phyloP scores from a whole-genome alignment of 2,797 vertebrate species.

The Sebastes reedi region DNA sequence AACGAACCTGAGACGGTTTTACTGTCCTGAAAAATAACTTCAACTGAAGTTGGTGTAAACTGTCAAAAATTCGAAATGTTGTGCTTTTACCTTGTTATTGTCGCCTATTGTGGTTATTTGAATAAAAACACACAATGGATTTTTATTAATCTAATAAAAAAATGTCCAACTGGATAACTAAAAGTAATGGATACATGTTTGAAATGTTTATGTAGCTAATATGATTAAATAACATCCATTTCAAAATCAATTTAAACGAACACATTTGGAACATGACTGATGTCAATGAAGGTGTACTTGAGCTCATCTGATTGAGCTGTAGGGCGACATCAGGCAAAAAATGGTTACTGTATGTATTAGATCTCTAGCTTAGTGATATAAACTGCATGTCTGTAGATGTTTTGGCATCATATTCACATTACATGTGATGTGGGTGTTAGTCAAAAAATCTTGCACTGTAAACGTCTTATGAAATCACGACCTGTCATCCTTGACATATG shows the following conservation, averaged over 20 bases:
- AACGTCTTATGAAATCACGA: not conserved
- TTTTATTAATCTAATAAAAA: accelerated
- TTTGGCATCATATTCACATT: not conserved
- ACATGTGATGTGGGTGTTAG: not conserved
- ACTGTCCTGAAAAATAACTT: no score
- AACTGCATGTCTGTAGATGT: not conserved
- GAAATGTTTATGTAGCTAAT: no score
- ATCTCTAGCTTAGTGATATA: not conserved
- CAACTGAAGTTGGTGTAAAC: no score
- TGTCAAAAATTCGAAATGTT: no score
- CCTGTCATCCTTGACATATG: not conserved
- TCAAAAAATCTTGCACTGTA: not conserved
- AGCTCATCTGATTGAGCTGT: not conserved
- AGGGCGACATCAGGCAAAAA: not conserved
- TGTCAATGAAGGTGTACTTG: not conserved
- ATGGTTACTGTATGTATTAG: not conserved
- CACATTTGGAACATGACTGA: not conserved
- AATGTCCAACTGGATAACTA: not conserved
- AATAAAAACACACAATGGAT: no score
- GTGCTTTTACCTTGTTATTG: no score
- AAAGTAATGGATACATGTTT: no score
- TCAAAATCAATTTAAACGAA: not conserved
- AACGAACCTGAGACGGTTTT: not conserved
- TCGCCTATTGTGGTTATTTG: no score
- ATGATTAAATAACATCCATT: not conserved